Base-by-base conservation (phyloP, 2,888 invertebrate species). In the Diogma glabrata region DNA sequence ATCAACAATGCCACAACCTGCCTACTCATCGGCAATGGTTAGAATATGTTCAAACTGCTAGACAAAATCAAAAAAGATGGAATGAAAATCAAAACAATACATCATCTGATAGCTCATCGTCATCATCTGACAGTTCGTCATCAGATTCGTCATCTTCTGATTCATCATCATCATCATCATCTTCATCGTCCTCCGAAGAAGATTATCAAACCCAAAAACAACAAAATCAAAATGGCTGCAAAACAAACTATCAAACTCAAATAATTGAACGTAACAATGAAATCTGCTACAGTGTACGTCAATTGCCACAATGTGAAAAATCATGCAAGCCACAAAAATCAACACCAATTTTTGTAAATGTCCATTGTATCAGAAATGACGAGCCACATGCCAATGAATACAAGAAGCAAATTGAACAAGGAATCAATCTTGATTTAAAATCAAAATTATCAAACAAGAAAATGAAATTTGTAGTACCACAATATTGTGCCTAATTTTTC, bases 281-380 rank as follows among this genome's bases (percentile, higher is more conserved):
- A 58, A 74, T 78, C 52, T 84, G 84, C 66, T 82, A 84, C 64
- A 75, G 79, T 4, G 68, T 72, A 9, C 69, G 67, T 12, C 73
- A 75, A 1, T 57, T 81, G 22, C 73, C 77, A 2, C 64, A 71
- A 2, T 85, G 84, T 67, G 69, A 70, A 52, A 62, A 67, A 0
- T 66, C 69, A 10, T 79, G 79, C 67, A 64, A 62, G 30, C 64
- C 71, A 5, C 61, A 61, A 5, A 64, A 66, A 2, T 71, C 67
- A 55, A 66, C 71, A 54, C 60, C 67, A n/a, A 76, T 75, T 61
- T 65, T 66, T 2, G 67, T 74, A 33, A 60, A 65, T n/a, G 71
- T 73, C 51, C 67, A 74, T 55, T 75, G 74, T 56, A 63, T 73
- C 26, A 54, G 62, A 33, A 51, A 23, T 8, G 57, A 49, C n/a